Base-by-base conservation (phyloP, 1,140 invertebrate genomes). In the Phenacoccus solenopsis region DNA sequence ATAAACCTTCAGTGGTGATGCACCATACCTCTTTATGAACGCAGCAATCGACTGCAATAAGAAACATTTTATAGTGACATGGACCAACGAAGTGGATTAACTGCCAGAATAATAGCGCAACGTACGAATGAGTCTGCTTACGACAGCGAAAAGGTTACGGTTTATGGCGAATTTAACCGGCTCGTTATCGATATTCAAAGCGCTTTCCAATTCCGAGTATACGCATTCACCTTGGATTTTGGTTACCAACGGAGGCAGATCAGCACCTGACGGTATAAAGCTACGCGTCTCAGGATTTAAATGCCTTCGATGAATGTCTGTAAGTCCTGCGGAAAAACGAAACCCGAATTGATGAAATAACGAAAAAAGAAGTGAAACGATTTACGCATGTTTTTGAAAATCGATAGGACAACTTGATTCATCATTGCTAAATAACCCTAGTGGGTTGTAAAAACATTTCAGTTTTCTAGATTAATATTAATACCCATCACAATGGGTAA, bases 11-110 rank as follows among this genome's bases (percentile, higher is more conserved):
- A 0, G 89, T 90, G 7, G 87, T 87, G 72, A 93, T 87, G 78
- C 89, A 90, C 86, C 92, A 92, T 72, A 89, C 90, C 70, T 84
- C 81, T 73, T 85, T 85, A 74, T 90, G 90, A 70, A 91, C 85
- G 78, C 90, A 93, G 78, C 90, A 93, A 75, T 88, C 88, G 80
- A 93, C 90, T 91, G 74, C 13, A 81, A 78, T 73, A 69, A 74
- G 67, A 28, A 70, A 70, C n/a, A n/a, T n/a, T n/a, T n/a, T 27
- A 61, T 24, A 69, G 69, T 28, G 21, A 32, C 49, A 38, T 7
- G 2, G 64, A 67, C 22, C 13, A 35, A 71, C 22, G 69, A 69
- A 69, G 64, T 16, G 28, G 12, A 69, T n/a, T 27, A 64, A 32
- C 2, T 61, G 4, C n/a, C 30, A 61, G 27, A 32, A 30, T 16